Conservation (phyloP, 2,797 vertebrate species). For the Vipera latastei region DNA sequence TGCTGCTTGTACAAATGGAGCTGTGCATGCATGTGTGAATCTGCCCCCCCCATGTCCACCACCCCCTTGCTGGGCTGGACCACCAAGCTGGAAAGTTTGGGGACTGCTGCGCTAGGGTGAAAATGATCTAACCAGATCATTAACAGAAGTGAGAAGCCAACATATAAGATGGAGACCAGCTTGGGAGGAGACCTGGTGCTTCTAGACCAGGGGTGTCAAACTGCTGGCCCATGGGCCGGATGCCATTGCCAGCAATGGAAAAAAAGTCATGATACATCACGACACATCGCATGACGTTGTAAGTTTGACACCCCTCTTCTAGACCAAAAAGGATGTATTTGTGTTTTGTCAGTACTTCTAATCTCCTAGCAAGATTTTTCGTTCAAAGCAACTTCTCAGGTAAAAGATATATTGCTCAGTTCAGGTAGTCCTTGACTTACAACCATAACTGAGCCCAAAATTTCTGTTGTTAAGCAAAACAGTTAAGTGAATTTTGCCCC, state of each 20-base stretch:
- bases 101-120: no score
- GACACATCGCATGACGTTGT: accelerated
- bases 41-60: no score
- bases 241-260: no score
- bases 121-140: background rate
- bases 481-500: background rate
- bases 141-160: background rate
- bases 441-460: background rate
- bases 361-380: background rate
- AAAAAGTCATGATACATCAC: no score
- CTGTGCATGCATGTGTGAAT: no score
- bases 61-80: no score
- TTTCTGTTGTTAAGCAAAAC: background rate
- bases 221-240: no score
- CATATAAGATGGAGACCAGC: background rate
- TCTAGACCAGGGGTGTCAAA: background rate
- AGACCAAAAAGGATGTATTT: background rate
- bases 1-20: no score
- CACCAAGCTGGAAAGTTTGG: no score
- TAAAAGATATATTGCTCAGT: background rate
- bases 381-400: background rate
- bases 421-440: background rate
- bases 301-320: no score
- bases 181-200: background rate
- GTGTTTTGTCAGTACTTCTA: background rate